Base-by-base conservation (phyloP, 2,888 invertebrate species). In the Ametastegia equiseti region DNA sequence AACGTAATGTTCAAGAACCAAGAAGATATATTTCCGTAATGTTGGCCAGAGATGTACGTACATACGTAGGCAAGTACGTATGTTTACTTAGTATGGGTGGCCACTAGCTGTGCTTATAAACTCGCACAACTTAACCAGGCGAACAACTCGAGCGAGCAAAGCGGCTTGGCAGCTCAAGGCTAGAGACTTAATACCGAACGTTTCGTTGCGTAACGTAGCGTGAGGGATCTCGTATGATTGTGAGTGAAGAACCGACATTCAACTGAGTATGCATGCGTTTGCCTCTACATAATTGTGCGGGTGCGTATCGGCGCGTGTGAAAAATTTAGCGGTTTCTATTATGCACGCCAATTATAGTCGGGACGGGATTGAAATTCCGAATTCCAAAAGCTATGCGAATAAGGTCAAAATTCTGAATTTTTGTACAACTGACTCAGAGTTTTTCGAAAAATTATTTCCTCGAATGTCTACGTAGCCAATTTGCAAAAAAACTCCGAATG, bases 131-230 rank as follows among this genome's bases (percentile, higher is more conserved):
- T 27, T 15, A 63, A 63, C 63, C 36, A 36, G 36, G 65, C 65
- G 65, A 67, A 67, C 65, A 33, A 67, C 47, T 30, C 71, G 71
- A 42, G n/a, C 27, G 45, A 45, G 71, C 27, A 71, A 47, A 71
- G 45, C 54, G 75, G 75, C 75, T 75, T 33, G 75, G 50, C 75
- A 75, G 50, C 75, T 75, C 75, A 75, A 75, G 75, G 75, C 75
- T 75, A 54, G 54, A 75, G 75, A 75, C 50, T 75, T 75, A 75
- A 75, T 75, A 33, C 33, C n/a, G 50, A 75, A 75, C 75, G 75
- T 75, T 75, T 75, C 54, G 75, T 75, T 75, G 75, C 75, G 75
- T 54, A 75, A 75, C 75, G 36, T 50, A 47, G 27, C 27, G 42
- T 45, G 45, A 30, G 71, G 11, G 30, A 71, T 47, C 30, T 47